A percentile compares a stretch with the other conserved stretches of the same genome.
Conservation (phyloP, 2,888 invertebrate genomes). For the Drosophila kanekoi region DNA sequence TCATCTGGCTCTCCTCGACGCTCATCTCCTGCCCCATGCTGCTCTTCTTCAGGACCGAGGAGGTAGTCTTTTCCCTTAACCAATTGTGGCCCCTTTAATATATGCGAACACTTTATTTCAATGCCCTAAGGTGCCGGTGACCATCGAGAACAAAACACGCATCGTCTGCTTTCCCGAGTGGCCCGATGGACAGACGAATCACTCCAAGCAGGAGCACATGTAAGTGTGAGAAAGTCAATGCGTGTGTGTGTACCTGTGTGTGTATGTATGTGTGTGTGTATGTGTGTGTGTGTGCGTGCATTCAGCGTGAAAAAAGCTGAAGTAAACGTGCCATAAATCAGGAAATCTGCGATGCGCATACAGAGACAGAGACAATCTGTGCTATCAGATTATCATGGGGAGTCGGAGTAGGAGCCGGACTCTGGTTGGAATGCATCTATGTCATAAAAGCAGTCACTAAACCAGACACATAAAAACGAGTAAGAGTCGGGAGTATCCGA, state of each 20-base stretch:
- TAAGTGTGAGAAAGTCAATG: constrained; percentile 86
- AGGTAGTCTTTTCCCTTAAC: constrained; percentile 49
- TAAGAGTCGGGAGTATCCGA: not conserved
- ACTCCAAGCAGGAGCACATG: constrained; percentile 90
- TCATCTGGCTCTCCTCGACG: constrained; percentile 93
- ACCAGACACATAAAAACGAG: constrained; percentile 21
- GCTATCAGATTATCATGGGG: constrained; percentile 41
- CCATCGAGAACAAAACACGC: constrained; percentile 87
- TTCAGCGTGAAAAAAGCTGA: constrained; percentile 1
- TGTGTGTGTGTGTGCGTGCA: not conserved
- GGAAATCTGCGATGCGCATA: constrained; percentile 44
- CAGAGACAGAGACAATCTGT: constrained; percentile 22
- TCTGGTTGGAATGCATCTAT: constrained; percentile 1
- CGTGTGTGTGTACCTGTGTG: not conserved
- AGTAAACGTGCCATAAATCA: constrained; percentile 46
- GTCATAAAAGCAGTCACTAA: constrained; percentile 31
- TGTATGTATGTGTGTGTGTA: not conserved
- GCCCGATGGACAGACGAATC: constrained; percentile 92
- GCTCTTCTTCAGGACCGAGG: constrained; percentile 92
- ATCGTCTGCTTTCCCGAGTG: constrained; percentile 94
- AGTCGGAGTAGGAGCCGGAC: not conserved
- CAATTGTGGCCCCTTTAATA: not conserved
- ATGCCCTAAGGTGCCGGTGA: constrained; percentile 84
- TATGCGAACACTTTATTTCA: constrained; percentile 10
- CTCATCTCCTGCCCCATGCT: constrained; percentile 94